Evolutionary conservation across 2,888 invertebrate species (phyloP), one percentile per base, ranked within the genome.

Genomic region (Biston betularia): DNA sequence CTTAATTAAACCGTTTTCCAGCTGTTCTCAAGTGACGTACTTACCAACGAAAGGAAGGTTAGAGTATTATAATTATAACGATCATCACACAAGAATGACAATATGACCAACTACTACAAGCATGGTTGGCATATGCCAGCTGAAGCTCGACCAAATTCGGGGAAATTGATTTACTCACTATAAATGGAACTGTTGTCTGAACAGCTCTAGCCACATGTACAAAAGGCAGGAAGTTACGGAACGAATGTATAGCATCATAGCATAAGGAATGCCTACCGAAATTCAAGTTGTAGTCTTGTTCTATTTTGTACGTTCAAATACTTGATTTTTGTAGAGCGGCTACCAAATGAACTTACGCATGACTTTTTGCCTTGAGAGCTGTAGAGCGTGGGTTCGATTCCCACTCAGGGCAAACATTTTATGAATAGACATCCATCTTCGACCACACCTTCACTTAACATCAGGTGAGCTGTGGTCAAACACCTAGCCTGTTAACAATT

Each of bases 161-260:
- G 38, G 62, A 66, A 66, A 53, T 58, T 46, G 40, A 42, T 55
- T 60, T 45, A 62, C 61, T 65, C 35, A 62, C 58, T 65, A 54
- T 58, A 56, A 63, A 61, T 57, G 52, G 50, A 50, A 63, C 49
- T 50, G 44, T 53, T 60, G 59, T 58, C 42, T 46, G 33, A 56
- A 24, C 24, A 3, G 24, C n/a, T 48, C 44, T 53, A 11, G 57
- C 62, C 66, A 62, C 56, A 62, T 66, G 66, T 62, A 24, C 15
- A 60, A 50, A 49, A 49, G 33, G 11, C 42, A 52, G 62, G 57
- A 61, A 45, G 34, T 53, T 45, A 34, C 54, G 45, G 40, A 38
- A 52, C 57, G n/a, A 12, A 14, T 54, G 54, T 38, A 7, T 42
- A 24, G 24, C 38, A n/a, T 42, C 54, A 54, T n/a, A 54, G 24